These are phyloP conservation scores for Myanophis thanlyinensis DNA, from an alignment of 2,113 vertebrate species.

Conservation along the genomic window DNA sequence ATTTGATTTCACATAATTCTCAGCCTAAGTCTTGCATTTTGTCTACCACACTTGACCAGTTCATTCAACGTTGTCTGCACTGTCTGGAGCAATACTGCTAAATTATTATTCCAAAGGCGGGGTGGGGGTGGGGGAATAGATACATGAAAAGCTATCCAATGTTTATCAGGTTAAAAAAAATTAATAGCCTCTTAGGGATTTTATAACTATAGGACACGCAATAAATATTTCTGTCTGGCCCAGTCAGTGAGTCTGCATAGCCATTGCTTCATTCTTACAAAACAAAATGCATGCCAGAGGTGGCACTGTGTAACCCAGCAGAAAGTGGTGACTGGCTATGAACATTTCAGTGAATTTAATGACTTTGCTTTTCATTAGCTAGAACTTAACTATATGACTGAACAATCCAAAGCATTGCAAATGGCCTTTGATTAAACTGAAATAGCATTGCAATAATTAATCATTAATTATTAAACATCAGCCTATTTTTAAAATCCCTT, in stretches of 20 bases:
- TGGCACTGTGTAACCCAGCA: slow-evolving; percentile 12
- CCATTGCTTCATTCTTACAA: slow-evolving; percentile 26
- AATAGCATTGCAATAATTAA: slow-evolving; percentile 21
- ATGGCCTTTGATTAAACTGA: not conserved
- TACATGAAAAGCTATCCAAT: not conserved
- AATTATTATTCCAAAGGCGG: not conserved
- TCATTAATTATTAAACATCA: slow-evolving; percentile 46
- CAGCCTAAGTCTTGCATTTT: not conserved
- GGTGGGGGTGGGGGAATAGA: not conserved
- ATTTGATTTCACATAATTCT: not conserved
- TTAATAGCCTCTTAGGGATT: slow-evolving; percentile 12
- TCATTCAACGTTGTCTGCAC: not conserved
- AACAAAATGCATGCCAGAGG: slow-evolving; percentile 9
- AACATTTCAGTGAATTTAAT: slow-evolving; percentile 4
- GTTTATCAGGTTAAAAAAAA: not conserved
- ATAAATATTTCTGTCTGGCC: slow-evolving; percentile 23
- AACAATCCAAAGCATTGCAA: slow-evolving; percentile 16
- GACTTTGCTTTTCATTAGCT: slow-evolving; percentile 32
- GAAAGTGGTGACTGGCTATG: rapidly evolving
- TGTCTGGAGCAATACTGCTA: not conserved
- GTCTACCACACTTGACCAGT: not conserved
- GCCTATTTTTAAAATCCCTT: slow-evolving; percentile 42
- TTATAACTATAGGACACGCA: not conserved
- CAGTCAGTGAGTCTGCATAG: not conserved
- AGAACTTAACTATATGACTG: slow-evolving; percentile 2